A percentile compares a stretch with the other conserved stretches of the same genome.
These are phyloP conservation scores for Acropternis orthonyx DNA, from an alignment of 2,797 vertebrate species.

Conservation along the genomic window DNA sequence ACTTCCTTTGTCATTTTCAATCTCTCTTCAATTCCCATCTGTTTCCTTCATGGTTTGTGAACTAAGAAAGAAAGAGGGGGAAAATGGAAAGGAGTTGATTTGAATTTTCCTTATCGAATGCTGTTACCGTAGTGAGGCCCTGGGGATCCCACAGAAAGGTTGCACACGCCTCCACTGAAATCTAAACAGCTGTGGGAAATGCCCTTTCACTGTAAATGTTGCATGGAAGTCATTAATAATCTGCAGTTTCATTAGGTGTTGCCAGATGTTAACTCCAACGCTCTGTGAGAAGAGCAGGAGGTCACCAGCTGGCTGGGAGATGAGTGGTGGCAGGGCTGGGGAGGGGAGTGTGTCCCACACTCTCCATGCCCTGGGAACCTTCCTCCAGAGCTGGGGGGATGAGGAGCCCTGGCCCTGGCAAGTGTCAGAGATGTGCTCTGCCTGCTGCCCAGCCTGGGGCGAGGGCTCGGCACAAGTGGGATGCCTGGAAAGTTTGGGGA, in stretches of 20 bases:
- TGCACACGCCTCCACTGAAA: constrained; percentile 42
- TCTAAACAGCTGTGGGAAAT: constrained; percentile 67
- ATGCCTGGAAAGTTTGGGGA: not conserved
- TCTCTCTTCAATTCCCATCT: constrained; percentile 57
- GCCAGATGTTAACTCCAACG: constrained; percentile 39
- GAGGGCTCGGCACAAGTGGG: rapidly evolving
- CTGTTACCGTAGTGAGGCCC: constrained; percentile 25
- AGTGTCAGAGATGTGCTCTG: rapidly evolving
- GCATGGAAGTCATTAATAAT: constrained; percentile 54
- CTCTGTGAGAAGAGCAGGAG: not conserved
- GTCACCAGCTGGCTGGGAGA: not conserved
- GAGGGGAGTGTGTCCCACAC: rapidly evolving
- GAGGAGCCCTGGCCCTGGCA: too few relatives aligned
- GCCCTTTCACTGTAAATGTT: constrained; percentile 50
- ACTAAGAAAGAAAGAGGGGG: not conserved
- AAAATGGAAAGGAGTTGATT: constrained; percentile 21
- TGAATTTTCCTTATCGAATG: constrained; percentile 48
- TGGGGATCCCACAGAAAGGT: constrained; percentile 56
- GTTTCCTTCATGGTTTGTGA: constrained; percentile 55
- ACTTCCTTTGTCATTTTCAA: constrained; percentile 58
- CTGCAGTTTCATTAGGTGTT: constrained; percentile 29
- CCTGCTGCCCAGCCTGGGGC: not conserved
- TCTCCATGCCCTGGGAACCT: not conserved
- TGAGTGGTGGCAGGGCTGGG: not conserved
- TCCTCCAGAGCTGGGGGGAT: rapidly evolving